Evolutionary conservation across 1,140 invertebrate genomes (phyloP).

Genomic region (Lepidurus couesii): DNA sequence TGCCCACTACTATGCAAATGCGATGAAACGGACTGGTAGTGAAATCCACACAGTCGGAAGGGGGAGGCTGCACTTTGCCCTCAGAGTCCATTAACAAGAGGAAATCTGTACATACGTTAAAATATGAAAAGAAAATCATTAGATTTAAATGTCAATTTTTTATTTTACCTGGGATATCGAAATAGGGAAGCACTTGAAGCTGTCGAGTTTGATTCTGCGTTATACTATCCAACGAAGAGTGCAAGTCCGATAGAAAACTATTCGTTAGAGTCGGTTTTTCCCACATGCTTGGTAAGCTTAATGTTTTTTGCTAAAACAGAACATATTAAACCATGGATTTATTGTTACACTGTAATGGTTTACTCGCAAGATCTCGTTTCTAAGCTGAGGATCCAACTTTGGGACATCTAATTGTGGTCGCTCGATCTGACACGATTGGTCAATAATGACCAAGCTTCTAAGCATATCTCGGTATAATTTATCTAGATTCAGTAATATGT

Average conservation of each 20-base stretch:
- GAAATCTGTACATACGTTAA: neutral
- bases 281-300: neutral
- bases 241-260: neutral
- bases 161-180: neutral
- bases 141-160: neutral
- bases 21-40: neutral
- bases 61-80: neutral
- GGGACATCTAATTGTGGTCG: neutral
- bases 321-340: neutral
- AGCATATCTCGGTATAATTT: constrained; percentile 9
- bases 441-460: neutral
- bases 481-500: neutral
- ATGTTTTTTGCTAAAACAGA: neutral
- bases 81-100: neutral
- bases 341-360: neutral
- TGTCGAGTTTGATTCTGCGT: neutral
- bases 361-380: neutral
- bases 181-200: neutral
- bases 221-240: neutral
- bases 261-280: neutral
- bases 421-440: neutral
- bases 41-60: neutral
- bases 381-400: neutral
- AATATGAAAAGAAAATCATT: neutral
- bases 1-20: constrained; percentile 21